These are phyloP conservation scores for Seriola aureovittata DNA, from an alignment of 2,113 vertebrate species.

Conservation along the genomic window DNA sequence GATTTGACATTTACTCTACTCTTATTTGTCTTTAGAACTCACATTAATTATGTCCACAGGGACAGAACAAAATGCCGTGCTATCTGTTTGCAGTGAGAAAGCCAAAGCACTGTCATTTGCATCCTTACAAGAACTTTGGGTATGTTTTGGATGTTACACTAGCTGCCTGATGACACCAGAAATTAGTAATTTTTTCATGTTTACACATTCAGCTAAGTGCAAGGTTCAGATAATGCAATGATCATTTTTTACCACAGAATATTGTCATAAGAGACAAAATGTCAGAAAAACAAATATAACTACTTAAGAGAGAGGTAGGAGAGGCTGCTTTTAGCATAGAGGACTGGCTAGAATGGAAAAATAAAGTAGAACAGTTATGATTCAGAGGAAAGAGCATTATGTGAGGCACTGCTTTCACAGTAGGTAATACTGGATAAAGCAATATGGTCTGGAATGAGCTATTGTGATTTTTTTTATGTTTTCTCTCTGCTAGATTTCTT, in stretches of 20 bases:
- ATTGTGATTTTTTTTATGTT: not conserved
- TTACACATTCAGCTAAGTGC: not conserved
- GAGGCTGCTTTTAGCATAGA: not conserved
- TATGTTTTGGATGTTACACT: not conserved
- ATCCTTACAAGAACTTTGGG: not conserved
- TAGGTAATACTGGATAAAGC: not conserved
- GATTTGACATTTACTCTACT: slow-evolving; percentile 28
- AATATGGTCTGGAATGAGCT: slow-evolving; percentile 3
- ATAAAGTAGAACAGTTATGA: not conserved
- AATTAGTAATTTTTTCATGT: not conserved
- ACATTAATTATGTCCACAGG: slow-evolving; percentile 36
- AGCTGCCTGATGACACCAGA: not conserved
- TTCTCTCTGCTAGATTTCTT: not conserved
- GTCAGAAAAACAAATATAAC: not conserved
- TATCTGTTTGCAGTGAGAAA: slow-evolving; percentile 1
- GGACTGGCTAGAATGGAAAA: not conserved
- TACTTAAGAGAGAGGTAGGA: not conserved
- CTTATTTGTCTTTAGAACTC: slow-evolving; percentile 8
- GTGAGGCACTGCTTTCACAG: slow-evolving; percentile 1
- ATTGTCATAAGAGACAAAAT: not conserved
- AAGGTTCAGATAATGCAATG: not conserved
- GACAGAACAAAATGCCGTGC: not conserved
- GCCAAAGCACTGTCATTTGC: slow-evolving; percentile 4
- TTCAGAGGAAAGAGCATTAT: slow-evolving; percentile 2
- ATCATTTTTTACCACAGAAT: not conserved